Percentiles rank a stretch among this genome's conserved stretches.
Conservation (phyloP, 2,113 vertebrate genomes). For the Garra rufa region DNA sequence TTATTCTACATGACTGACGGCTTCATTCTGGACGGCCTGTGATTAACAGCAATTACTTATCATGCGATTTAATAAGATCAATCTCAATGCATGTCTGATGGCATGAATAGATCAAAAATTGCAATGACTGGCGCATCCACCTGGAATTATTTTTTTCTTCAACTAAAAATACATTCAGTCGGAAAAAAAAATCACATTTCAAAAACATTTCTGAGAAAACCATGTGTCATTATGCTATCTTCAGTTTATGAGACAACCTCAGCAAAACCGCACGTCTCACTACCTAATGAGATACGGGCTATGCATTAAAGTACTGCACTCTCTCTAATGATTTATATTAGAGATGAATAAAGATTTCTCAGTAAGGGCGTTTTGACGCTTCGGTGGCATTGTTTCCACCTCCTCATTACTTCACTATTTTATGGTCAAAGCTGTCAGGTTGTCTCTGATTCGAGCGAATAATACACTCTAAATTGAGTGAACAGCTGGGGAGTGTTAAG, state of each 20-base stretch:
- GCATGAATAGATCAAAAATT: background rate
- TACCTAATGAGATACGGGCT: background rate
- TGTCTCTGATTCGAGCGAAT: background rate
- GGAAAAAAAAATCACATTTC: no score
- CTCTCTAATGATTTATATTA: constrained; percentile 6
- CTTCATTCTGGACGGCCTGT: background rate
- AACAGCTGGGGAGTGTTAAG: background rate
- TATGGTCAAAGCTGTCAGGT: background rate
- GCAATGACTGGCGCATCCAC: background rate
- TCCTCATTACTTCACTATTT: background rate
- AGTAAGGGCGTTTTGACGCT: background rate
- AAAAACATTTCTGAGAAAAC: background rate
- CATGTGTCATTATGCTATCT: background rate
- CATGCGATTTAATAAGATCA: constrained; percentile 1
- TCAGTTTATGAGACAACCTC: background rate
- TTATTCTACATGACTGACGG: background rate
- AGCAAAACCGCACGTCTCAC: no score
- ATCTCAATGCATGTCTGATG: background rate
- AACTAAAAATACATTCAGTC: no score
- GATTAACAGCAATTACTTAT: constrained; percentile 15
- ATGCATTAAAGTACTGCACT: background rate
- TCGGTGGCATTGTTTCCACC: background rate
- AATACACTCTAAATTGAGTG: constrained; percentile 2
- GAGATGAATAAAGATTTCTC: constrained; percentile 6
- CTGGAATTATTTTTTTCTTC: no score